Evolutionary conservation across 2,113 vertebrate species (phyloP).

Genomic region (Nycticebus coucang): DNA sequence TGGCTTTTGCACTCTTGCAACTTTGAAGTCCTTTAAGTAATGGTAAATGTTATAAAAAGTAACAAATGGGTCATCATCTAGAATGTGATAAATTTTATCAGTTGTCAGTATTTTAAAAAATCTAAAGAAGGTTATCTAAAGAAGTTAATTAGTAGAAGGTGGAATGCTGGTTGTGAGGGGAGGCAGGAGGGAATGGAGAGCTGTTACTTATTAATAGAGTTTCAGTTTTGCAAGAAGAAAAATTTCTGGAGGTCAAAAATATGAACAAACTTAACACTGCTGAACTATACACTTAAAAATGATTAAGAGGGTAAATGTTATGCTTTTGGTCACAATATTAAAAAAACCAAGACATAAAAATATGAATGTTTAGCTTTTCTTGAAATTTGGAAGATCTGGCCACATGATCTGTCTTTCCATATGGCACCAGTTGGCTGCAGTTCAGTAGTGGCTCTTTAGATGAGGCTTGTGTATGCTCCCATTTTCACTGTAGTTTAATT

Average conservation of each 20-base stretch:
- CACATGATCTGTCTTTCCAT: not conserved
- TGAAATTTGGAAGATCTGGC: slow-evolving; percentile 9
- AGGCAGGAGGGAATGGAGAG: not conserved
- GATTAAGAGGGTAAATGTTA: not conserved
- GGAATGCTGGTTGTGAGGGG: not conserved
- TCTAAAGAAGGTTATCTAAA: not conserved
- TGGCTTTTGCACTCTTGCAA: slow-evolving; percentile 32
- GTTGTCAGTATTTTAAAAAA: not conserved
- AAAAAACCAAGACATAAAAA: slow-evolving; percentile 8
- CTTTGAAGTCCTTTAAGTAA: slow-evolving; percentile 5
- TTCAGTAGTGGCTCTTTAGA: not conserved
- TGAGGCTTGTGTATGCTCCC: not conserved
- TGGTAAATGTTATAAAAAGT: not conserved
- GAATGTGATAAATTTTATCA: not conserved
- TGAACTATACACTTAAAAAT: slow-evolving; percentile 2
- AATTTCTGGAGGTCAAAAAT: not conserved
- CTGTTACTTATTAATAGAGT: not conserved
- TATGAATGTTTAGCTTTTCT: slow-evolving; percentile 32
- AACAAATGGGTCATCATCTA: not conserved
- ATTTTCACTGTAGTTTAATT: not conserved
- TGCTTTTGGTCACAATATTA: not conserved
- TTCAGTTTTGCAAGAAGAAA: not conserved
- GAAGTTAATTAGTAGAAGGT: not conserved
- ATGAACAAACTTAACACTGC: not conserved
- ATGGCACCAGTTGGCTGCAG: not conserved